Evolutionary conservation across 1,140 invertebrate genomes (phyloP), one percentile per base, ranked within the genome.

Genomic region (Orussus abietinus): DNA sequence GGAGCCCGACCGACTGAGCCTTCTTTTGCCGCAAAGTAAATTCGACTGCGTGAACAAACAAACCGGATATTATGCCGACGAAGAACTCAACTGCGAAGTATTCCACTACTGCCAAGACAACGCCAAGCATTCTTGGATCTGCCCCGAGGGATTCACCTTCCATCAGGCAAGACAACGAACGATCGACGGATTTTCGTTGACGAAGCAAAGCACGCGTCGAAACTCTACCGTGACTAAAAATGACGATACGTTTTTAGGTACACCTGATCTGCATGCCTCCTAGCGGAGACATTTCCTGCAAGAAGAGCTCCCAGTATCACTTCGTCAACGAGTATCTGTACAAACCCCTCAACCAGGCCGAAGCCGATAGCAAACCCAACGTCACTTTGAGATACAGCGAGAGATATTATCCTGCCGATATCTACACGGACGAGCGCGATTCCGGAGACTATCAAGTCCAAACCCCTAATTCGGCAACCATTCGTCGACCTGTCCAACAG

Each of bases 31-130:
- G 31, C 82, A 90, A 56, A 91, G 88, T 36, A 88, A 87, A 62
- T 94, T 93, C 66, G 77, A 81, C 57, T 93, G 90, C 62, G 75
- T 76, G 20, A 79, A 78, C 48, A 86, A 84, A 52, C 86, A 88
- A 54, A 89, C 88, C 12, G 90, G 91, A 11, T 95, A 94, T 72
- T 94, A 94, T 61, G 91, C 91, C 13, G 90, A 94, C 59, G 86
- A 92, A 53, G 85, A 85, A 34, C 78, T 95, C 14, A 81, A 84
- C 54, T 95, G 91, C 59, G 89, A 93, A 66, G 88, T 93, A 0
- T 95, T 95, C 81, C 92, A 95, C 64, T 95, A 94, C 66, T 94
- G 92, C 63, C 88, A 92, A 57, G 90, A 91, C 42, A 88, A 84
- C 47, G 86, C 87, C 9, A 88, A 85, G 55, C 90, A 93, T 62